Conservation (phyloP, 1,140 invertebrate genomes). For the Octopus sinensis region DNA sequence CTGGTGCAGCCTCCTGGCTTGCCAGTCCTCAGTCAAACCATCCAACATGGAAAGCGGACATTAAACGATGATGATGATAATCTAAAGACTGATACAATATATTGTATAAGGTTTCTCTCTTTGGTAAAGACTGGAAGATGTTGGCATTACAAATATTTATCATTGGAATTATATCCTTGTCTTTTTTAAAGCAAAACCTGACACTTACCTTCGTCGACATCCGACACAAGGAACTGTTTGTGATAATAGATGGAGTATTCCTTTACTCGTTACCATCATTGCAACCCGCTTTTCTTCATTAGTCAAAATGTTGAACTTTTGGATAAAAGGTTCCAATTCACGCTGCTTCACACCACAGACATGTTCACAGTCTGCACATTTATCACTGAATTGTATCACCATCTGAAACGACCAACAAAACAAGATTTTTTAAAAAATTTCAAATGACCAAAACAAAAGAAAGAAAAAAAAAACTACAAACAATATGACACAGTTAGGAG, state of each 20-base stretch:
- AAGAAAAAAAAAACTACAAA: too few species aligned
- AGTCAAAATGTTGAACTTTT: conserved; percentile 75
- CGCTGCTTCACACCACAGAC: conserved; percentile 67
- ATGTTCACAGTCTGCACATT: conserved; percentile 72
- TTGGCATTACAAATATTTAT: too few species aligned
- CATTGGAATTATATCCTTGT: too few species aligned
- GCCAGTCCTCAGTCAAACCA: too few species aligned
- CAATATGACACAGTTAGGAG: too few species aligned
- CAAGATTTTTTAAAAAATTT: neutral
- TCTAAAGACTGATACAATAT: too few species aligned
- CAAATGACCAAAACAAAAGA: too few species aligned
- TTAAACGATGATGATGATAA: too few species aligned
- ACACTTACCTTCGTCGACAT: conserved; percentile 76
- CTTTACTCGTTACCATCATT: conserved; percentile 76
- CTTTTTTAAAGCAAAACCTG: neutral
- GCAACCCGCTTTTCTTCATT: conserved; percentile 75
- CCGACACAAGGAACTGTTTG: conserved; percentile 89
- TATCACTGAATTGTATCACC: conserved; percentile 83
- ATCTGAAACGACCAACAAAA: conserved; percentile 66
- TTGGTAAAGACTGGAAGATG: too few species aligned
- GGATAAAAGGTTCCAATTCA: conserved; percentile 77
- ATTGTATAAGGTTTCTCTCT: too few species aligned
- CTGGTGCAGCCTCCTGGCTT: too few species aligned
- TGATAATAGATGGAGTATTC: conserved; percentile 77
- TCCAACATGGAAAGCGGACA: too few species aligned